A percentile compares a stretch with the other conserved stretches of the same genome.
phyloP scores from a whole-genome alignment of 2,888 invertebrate genomes.

The Melanophora roralis region DNA sequence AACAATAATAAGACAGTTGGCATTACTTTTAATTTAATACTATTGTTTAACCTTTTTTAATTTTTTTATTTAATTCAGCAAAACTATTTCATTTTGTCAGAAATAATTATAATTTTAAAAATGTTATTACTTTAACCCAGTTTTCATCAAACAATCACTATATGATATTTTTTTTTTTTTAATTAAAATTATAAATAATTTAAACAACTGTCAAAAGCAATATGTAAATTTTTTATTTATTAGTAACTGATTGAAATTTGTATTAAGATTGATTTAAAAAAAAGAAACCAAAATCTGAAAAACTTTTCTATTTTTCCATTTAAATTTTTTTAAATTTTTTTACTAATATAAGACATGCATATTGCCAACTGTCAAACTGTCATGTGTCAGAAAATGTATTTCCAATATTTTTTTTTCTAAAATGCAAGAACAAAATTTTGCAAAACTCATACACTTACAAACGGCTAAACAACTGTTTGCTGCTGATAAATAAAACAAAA shows the following conservation, averaged over 20 bases:
- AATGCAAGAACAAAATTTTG: not conserved
- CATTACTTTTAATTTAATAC: too few relatives aligned
- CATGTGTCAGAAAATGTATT: constrained; percentile 36
- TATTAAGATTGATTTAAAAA: not conserved
- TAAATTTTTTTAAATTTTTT: not conserved
- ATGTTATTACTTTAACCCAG: too few relatives aligned
- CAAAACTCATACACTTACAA: not conserved
- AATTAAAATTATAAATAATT: not conserved
- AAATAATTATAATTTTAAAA: too few relatives aligned
- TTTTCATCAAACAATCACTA: not conserved
- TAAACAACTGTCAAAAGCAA: not conserved
- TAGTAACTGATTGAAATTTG: not conserved
- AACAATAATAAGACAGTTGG: too few relatives aligned
- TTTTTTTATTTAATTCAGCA: too few relatives aligned
- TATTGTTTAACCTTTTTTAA: too few relatives aligned
- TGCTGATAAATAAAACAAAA: constrained; percentile 37
- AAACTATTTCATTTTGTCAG: too few relatives aligned
- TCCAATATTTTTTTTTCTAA: constrained; percentile 24
- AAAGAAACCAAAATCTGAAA: not conserved
- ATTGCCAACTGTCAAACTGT: constrained; percentile 51
- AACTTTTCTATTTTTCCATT: too few relatives aligned
- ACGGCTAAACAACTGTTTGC: constrained; percentile 25
- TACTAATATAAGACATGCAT: not conserved
- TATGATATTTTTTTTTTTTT: not conserved
- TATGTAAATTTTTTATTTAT: not conserved